Conservation (phyloP, 2,113 vertebrate species). For the Cheirogaleus medius region DNA sequence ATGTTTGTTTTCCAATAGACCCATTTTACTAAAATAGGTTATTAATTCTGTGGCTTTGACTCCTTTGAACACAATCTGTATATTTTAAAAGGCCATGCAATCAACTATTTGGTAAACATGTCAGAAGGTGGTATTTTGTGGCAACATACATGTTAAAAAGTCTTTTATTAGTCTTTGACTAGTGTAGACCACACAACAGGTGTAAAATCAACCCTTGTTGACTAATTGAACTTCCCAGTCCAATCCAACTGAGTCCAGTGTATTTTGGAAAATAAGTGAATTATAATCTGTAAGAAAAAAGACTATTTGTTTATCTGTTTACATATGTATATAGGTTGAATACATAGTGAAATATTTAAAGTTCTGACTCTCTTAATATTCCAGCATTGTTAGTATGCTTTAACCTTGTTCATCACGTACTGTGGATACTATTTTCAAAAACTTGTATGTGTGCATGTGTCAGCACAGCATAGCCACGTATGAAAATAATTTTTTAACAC, state of each 20-base stretch:
- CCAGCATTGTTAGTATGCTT: not conserved
- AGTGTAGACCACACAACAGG: not conserved
- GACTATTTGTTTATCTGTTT: not conserved
- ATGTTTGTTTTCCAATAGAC: not conserved
- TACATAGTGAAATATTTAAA: not conserved
- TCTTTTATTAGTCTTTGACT: not conserved
- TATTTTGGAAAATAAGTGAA: not conserved
- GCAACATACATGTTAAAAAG: not conserved
- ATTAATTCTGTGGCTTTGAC: not conserved
- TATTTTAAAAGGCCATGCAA: not conserved
- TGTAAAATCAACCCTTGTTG: not conserved
- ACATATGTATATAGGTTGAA: not conserved
- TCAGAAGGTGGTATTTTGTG: not conserved
- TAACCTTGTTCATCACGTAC: not conserved
- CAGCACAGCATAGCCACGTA: not conserved
- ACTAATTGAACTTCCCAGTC: not conserved
- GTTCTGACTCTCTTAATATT: not conserved
- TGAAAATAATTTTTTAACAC: not conserved
- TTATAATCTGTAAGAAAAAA: not conserved
- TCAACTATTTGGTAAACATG: not conserved
- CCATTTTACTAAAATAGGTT: not conserved
- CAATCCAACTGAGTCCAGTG: not conserved
- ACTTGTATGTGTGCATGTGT: not conserved
- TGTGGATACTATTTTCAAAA: not conserved
- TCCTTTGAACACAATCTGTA: not conserved